Percentiles rank a stretch among this genome's conserved stretches.
These are phyloP conservation scores for Panagrolaimus sp. DNA, from an alignment of 1,140 invertebrate genomes.

Conservation along the genomic window DNA sequence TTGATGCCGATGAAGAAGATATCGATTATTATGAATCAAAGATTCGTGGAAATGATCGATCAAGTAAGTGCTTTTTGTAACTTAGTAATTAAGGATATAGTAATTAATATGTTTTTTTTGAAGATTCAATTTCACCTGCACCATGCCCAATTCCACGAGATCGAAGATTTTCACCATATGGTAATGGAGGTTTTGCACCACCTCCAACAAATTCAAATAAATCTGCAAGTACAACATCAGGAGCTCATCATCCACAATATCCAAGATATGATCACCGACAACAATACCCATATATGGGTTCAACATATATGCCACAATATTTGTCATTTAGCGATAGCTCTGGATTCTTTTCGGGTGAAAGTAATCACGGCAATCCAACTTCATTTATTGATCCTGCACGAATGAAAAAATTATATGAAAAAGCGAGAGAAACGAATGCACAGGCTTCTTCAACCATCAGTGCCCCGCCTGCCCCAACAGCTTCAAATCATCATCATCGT, in stretches of 20 bases:
- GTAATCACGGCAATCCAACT: neutral
- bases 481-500: no score
- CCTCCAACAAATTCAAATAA: slow-evolving; percentile 2
- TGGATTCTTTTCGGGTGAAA: slow-evolving; percentile 10
- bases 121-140: neutral
- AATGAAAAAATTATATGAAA: neutral
- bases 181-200: slow-evolving; percentile 12
- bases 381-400: neutral
- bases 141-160: neutral
- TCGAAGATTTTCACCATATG: neutral
- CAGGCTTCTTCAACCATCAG: no score
- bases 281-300: neutral
- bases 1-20: slow-evolving; percentile 3
- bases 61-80: no score
- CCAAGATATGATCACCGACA: neutral
- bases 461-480: no score
- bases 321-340: neutral
- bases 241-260: neutral
- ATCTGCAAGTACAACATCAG: neutral
- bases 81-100: no score
- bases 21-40: no score
- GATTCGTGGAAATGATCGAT: no score
- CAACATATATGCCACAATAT: slow-evolving; percentile 7
- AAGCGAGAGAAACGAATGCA: slow-evolving; percentile 11
- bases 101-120: no score